These are phyloP conservation scores for Crocidura indochinensis DNA, from an alignment of 2,797 vertebrate genomes.

Conservation along the genomic window DNA sequence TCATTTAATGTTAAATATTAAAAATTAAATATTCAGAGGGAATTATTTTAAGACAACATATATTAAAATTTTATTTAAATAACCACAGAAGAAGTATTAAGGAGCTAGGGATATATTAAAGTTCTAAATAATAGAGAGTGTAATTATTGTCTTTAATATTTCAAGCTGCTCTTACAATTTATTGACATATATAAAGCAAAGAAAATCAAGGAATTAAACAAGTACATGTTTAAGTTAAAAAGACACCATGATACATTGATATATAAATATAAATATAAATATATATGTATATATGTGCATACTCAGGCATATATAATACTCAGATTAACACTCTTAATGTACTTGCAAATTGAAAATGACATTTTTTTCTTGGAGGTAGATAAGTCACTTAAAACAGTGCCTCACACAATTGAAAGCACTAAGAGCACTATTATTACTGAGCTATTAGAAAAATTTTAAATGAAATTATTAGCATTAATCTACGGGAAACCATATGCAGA, in stretches of 20 bases:
- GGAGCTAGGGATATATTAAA: no score
- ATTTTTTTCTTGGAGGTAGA: background rate
- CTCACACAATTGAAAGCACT: background rate
- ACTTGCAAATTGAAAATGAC: constrained; percentile 15
- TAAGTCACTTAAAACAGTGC: background rate
- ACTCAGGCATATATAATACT: no score
- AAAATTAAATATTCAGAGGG: constrained; percentile 19
- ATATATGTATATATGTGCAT: no score
- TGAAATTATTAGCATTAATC: background rate
- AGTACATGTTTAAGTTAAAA: no score
- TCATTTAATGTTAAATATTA: constrained; percentile 16
- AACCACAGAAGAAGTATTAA: background rate
- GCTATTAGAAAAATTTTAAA: constrained; percentile 28
- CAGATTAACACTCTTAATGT: background rate
- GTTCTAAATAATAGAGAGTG: background rate
- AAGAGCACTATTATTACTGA: background rate
- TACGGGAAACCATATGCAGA: constrained; percentile 22
- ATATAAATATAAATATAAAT: no score
- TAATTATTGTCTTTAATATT: background rate
- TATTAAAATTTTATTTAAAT: background rate
- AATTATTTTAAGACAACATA: background rate
- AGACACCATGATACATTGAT: no score
- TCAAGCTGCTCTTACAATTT: background rate
- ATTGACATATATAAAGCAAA: background rate
- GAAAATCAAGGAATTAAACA: no score